Conservation (phyloP, 64 coral and sea anemone species). For the Dendrophyllia cribrosa region DNA sequence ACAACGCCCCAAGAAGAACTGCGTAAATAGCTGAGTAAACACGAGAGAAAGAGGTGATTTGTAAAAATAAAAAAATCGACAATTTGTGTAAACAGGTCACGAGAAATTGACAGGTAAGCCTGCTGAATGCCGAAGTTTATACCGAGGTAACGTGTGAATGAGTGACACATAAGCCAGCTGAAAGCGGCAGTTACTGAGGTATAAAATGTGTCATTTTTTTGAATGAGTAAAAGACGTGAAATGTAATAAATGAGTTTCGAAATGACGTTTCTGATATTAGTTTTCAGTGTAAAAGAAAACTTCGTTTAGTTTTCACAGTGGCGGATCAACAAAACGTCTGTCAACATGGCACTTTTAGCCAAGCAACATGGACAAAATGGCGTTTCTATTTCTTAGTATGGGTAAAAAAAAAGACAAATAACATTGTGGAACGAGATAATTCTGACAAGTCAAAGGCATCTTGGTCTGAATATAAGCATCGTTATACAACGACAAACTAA, state of each 20-base stretch:
- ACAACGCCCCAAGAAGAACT: not conserved
- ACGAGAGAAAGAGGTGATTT: not conserved
- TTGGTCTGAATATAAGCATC: no score
- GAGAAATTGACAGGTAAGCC: not conserved
- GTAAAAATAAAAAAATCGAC: not conserved
- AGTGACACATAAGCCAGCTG: not conserved
- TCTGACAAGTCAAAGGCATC: no score
- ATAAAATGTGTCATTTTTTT: not conserved
- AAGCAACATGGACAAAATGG: no score
- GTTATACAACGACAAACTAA: no score
- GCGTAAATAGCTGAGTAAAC: slow-evolving; percentile 10
- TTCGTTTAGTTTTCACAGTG: not conserved
- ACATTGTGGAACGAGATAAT: no score
- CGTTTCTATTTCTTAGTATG: no score
- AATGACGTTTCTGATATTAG: not conserved
- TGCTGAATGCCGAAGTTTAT: not conserved
- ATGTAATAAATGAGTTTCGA: not conserved
- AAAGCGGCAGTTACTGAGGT: not conserved
- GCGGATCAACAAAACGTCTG: not conserved
- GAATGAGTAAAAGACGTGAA: not conserved
- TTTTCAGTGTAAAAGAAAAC: not conserved
- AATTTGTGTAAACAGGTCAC: slow-evolving; percentile 18
- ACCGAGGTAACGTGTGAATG: not conserved
- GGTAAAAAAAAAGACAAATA: no score
- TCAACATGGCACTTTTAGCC: not conserved